A percentile compares a stretch with the other conserved stretches of the same genome.
These are phyloP conservation scores for Buceros bicornis DNA, from an alignment of 2,797 vertebrate species.

Conservation along the genomic window DNA sequence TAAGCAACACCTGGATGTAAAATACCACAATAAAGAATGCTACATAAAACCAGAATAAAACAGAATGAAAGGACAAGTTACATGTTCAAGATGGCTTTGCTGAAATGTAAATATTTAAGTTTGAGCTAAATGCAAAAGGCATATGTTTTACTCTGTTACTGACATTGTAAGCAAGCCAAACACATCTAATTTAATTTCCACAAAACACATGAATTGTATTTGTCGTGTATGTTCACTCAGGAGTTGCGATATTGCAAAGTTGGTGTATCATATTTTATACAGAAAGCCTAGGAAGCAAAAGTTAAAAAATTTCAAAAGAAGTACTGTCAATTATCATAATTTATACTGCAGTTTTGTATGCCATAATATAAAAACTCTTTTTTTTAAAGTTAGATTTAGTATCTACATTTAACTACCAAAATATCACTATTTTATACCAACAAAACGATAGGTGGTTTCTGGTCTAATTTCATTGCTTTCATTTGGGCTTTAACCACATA, in stretches of 20 bases:
- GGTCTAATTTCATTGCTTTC: not conserved
- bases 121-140: not conserved
- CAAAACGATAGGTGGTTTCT: not conserved
- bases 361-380: not conserved
- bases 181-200: not conserved
- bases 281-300: not conserved
- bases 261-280: not conserved
- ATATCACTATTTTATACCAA: not conserved
- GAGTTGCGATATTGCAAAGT: not conserved
- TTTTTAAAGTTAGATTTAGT: not conserved
- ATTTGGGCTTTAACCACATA: not conserved
- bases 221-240: not conserved
- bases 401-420: not conserved
- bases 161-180: not conserved
- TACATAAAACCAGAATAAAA: not conserved
- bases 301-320: not conserved
- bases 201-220: not conserved
- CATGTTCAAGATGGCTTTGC: not conserved
- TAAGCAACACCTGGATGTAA: not conserved
- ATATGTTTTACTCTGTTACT: not conserved
- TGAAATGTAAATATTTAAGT: slow-evolving; percentile 9
- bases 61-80: not conserved
- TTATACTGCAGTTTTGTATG: not conserved
- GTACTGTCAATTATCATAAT: not conserved
- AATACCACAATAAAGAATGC: not conserved